phyloP scores from a whole-genome alignment of 53 echinoderm and acorn worm species.

The Temnopleurus reevesii region DNA sequence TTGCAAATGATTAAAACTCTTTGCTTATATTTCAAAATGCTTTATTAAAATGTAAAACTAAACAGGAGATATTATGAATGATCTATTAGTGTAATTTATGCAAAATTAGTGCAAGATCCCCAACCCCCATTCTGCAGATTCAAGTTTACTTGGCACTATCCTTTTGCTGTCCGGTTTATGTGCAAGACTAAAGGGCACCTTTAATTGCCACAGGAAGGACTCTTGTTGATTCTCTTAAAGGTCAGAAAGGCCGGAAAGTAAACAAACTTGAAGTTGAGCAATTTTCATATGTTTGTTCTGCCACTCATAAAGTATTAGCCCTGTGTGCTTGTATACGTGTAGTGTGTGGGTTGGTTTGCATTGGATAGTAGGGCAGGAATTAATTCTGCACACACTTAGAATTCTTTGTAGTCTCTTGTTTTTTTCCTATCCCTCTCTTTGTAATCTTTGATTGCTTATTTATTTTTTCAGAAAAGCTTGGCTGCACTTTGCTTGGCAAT shows the following conservation, averaged over 20 bases:
- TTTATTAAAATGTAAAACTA: no score
- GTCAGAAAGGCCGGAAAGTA: conserved; percentile 40
- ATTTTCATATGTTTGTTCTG: conserved; percentile 40
- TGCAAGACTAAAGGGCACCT: conserved; percentile 4
- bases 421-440: no score
- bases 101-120: no score
- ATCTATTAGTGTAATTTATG: no score
- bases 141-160: no score
- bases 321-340: not conserved
- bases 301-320: not conserved
- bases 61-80: no score
- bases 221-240: conserved; percentile 31
- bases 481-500: no score
- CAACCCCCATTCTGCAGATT: no score
- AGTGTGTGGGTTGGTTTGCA: not conserved
- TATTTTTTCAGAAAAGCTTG: no score
- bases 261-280: conserved; percentile 44
- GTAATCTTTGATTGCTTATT: no score
- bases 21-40: no score
- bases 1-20: no score
- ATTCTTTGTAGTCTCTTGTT: not conserved
- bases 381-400: not conserved
- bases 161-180: not conserved
- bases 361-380: not conserved
- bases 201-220: conserved; percentile 15